phyloP scores from a whole-genome alignment of 2,888 invertebrate genomes.

The Eudasyphora cyanicolor region DNA sequence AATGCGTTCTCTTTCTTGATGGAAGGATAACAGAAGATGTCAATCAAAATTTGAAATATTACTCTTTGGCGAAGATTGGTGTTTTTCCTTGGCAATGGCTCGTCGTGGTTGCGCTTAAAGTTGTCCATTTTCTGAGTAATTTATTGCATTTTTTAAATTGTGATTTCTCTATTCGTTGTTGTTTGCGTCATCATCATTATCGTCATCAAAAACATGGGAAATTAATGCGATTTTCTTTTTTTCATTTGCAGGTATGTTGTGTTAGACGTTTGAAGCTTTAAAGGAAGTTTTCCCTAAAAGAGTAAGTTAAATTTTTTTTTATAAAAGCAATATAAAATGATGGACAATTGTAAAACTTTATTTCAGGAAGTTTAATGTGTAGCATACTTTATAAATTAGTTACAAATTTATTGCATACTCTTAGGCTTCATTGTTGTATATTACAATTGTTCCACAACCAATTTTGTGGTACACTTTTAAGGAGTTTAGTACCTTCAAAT shows the following conservation, averaged over 20 bases:
- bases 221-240: conserved; percentile 6
- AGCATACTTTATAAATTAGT: too few relatives aligned
- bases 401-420: too few relatives aligned
- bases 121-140: conserved; percentile 6
- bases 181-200: not conserved
- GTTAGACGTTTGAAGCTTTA: not conserved
- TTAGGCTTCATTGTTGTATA: too few relatives aligned
- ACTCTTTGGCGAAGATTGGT: conserved; percentile 19
- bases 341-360: too few relatives aligned
- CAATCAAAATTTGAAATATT: conserved; percentile 65
- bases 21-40: conserved; percentile 63
- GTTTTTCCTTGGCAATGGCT: not conserved
- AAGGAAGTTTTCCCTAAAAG: too few relatives aligned
- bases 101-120: conserved; percentile 19
- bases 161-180: not conserved
- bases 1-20: conserved; percentile 47
- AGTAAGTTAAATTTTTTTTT: too few relatives aligned
- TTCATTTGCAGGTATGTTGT: conserved; percentile 27
- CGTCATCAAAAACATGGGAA: too few relatives aligned
- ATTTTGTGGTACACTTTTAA: too few relatives aligned
- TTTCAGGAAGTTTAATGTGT: too few relatives aligned
- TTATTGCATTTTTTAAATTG: not conserved
- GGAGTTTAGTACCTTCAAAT: too few relatives aligned
- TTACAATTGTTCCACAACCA: too few relatives aligned
- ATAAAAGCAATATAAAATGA: too few relatives aligned